Percentiles rank a stretch among this genome's conserved stretches.
These are phyloP conservation scores for Lagopus muta DNA, from an alignment of 2,113 vertebrate species.

Conservation along the genomic window DNA sequence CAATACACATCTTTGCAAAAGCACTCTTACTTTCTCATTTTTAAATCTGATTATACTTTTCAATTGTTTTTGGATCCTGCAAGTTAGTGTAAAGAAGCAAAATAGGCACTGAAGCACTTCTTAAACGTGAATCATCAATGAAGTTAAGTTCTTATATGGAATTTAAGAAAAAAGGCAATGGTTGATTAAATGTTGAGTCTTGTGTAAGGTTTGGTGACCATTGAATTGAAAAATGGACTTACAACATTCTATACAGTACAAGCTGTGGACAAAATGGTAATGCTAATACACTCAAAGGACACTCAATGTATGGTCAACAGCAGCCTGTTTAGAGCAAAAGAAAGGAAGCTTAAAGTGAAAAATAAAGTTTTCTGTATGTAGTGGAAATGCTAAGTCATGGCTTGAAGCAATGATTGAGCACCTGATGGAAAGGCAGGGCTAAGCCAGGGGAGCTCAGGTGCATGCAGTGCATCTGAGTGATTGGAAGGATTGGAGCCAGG, in stretches of 20 bases:
- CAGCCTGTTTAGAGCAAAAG: not conserved
- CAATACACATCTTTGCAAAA: not conserved
- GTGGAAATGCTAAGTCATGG: not conserved
- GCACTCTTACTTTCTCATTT: not conserved
- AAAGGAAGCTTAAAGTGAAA: not conserved
- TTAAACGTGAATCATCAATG: not conserved
- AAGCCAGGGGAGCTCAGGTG: too few relatives aligned
- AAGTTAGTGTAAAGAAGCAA: not conserved
- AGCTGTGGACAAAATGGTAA: not conserved
- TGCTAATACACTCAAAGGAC: not conserved
- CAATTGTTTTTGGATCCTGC: not conserved
- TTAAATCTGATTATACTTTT: not conserved
- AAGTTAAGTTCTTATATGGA: not conserved
- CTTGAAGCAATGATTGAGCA: too few relatives aligned
- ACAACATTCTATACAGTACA: not conserved
- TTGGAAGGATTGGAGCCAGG: too few relatives aligned
- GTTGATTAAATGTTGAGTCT: constrained; percentile 36
- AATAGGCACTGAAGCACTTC: constrained; percentile 3
- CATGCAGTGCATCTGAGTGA: too few relatives aligned
- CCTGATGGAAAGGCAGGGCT: too few relatives aligned
- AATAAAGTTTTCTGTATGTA: not conserved
- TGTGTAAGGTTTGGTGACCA: not conserved
- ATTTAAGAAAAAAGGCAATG: constrained; percentile 2
- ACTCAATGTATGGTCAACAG: not conserved
- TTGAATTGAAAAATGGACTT: not conserved